Conservation (phyloP, 2,797 vertebrate genomes). For the Urophycis tenuis region DNA sequence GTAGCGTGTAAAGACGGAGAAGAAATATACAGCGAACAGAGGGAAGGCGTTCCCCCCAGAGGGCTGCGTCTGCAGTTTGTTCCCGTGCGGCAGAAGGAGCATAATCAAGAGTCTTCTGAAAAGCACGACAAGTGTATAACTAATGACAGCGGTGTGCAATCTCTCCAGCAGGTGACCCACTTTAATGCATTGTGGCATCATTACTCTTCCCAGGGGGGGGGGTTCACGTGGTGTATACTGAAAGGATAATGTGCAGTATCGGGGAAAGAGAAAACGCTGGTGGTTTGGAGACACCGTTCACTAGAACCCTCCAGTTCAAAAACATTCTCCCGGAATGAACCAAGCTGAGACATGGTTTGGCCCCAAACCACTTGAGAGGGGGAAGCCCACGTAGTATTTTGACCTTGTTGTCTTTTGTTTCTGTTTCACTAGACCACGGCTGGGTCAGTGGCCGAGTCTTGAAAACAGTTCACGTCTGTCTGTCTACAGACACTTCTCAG, state of each 20-base stretch:
- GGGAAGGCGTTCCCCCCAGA: neutral
- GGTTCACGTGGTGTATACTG: slow-evolving; percentile 15
- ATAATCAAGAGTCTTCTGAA: slow-evolving; percentile 22
- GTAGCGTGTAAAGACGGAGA: neutral
- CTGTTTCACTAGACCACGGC: neutral
- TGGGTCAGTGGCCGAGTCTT: neutral
- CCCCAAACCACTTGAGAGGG: neutral
- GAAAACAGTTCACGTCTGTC: neutral
- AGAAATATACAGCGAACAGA: neutral
- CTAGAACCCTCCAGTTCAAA: neutral
- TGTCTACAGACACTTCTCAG: neutral
- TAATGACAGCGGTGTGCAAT: slow-evolving; percentile 10
- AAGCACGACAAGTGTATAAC: slow-evolving; percentile 32
- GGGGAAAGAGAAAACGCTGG: slow-evolving; percentile 16
- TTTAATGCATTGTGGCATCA: slow-evolving; percentile 34
- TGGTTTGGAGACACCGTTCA: neutral
- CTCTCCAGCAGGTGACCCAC: slow-evolving; percentile 33
- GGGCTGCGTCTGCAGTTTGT: neutral
- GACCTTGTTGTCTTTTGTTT: neutral
- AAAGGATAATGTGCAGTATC: slow-evolving; percentile 11
- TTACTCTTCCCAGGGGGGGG: slow-evolving; percentile 25
- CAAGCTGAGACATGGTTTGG: neutral
- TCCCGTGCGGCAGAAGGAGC: slow-evolving; percentile 8
- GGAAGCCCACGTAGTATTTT: neutral
- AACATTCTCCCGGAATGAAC: neutral